These are phyloP conservation scores for Trematomus bernacchii DNA, from an alignment of 2,797 vertebrate species.

Conservation along the genomic window DNA sequence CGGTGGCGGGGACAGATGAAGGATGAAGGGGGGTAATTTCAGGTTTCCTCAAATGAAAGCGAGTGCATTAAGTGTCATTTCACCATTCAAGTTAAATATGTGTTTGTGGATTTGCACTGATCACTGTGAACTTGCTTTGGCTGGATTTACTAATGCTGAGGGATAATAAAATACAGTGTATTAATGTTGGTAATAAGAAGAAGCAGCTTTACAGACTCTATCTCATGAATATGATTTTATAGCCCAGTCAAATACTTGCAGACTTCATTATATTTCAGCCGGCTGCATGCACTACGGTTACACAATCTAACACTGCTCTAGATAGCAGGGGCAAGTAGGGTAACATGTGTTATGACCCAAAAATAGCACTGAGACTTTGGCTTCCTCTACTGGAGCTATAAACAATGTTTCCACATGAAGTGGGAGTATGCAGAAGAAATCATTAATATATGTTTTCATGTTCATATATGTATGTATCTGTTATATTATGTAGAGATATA, in stretches of 20 bases:
- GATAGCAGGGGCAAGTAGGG: slow-evolving; percentile 70
- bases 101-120: slow-evolving; percentile 55
- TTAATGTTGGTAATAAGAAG: slow-evolving; percentile 25
- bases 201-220: slow-evolving; percentile 19
- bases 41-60: slow-evolving; percentile 60
- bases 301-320: slow-evolving; percentile 69
- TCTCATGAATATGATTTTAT: slow-evolving; percentile 46
- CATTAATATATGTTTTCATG: slow-evolving; percentile 43
- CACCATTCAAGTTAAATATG: slow-evolving; percentile 62
- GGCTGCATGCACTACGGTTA: slow-evolving; percentile 53
- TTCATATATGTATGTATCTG: slow-evolving; percentile 38
- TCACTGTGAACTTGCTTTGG: slow-evolving; percentile 18
- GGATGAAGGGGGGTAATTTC: slow-evolving; percentile 63
- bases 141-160: slow-evolving; percentile 20
- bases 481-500: too few species aligned
- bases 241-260: slow-evolving; percentile 32
- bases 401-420: slow-evolving; percentile 60
- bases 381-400: slow-evolving; percentile 62
- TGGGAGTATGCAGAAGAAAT: slow-evolving; percentile 26
- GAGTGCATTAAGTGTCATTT: slow-evolving; percentile 59
- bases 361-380: slow-evolving; percentile 70
- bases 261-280: slow-evolving; percentile 46
- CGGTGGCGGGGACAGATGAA: slow-evolving; percentile 54
- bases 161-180: slow-evolving; percentile 12
- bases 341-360: slow-evolving; percentile 73